Base-by-base conservation (phyloP, 1,140 invertebrate species). In the Steinernema feltiae region DNA sequence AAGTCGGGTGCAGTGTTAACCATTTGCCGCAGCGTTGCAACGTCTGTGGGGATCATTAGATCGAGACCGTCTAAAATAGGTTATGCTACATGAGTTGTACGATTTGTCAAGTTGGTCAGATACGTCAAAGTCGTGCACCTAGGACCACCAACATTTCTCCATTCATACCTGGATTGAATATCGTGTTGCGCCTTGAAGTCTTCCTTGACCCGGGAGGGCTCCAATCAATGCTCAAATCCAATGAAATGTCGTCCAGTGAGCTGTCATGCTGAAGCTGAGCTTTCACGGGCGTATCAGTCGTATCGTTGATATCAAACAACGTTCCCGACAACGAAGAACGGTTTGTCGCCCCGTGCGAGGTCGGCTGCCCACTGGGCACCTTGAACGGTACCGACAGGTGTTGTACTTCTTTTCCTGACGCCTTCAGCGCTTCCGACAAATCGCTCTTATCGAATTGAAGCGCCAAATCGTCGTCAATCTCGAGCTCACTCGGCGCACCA, bases 171-270 rank as follows among this genome's bases (percentile, higher is more conserved):
- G 35, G 31, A 7, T 72, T 71, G 74, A 76, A 78, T 72, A 76
- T 53, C 15, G 77, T 78, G 72, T 78, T 78, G 24, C 77, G 46
- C 21, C 77, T 29, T 31, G 72, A 74, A 7, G 46, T 30, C 70
- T 70, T 74, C 24, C 70, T 70, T 18, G 63, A 71, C 3, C 32
- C 18, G 1, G 75, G 75, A 1, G 77, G 77, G 17, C 72, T 78
- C 77, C 75, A 78, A 32, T 78, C 77, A 17, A 78, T 75, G 24
- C 72, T 74, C 41, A 78, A 35, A 74, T 78, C 77, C 41, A 78
- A 35, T 1, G 77, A 78, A 70, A 78, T 70, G 69, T 78, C 76
- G 69, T 78, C 76, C 30, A 71, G 7, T 7, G 35, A 41, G 7
- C 76, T 72, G 17, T 29, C 76, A 48, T 35, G 24, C 63, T 72